Percentiles rank a stretch among this genome's conserved stretches.
Evolutionary conservation across 2,888 invertebrate species (phyloP).

Genomic region (Leptinotarsa juncta): DNA sequence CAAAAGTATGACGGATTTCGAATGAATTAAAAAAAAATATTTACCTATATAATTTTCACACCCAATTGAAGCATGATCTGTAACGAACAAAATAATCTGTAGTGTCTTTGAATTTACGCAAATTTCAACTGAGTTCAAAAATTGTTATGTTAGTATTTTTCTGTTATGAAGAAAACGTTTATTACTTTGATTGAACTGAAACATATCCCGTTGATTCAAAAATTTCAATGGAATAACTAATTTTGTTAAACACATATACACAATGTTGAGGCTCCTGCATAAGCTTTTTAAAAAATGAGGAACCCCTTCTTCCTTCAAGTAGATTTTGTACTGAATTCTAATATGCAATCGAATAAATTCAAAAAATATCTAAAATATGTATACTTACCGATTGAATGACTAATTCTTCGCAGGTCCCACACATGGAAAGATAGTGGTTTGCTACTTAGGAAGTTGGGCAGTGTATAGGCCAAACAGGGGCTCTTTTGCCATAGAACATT

Average conservation of each 20-base stretch:
- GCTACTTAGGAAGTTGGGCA: conserved; percentile 85
- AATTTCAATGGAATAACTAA: too few species aligned
- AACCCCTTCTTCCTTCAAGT: too few species aligned
- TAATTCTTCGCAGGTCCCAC: conserved; percentile 69
- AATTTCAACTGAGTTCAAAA: background rate
- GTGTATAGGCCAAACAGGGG: conserved; percentile 77
- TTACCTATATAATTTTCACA: background rate
- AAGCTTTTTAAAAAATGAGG: too few species aligned
- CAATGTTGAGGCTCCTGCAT: too few species aligned
- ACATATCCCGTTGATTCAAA: too few species aligned
- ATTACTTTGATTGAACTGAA: too few species aligned
- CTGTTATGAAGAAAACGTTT: too few species aligned
- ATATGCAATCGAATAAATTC: too few species aligned
- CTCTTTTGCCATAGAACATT: conserved; percentile 74
- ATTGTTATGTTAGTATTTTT: too few species aligned
- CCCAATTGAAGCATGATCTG: background rate
- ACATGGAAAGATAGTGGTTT: conserved; percentile 82
- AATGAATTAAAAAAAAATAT: background rate
- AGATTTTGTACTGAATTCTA: too few species aligned
- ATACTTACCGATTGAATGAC: background rate
- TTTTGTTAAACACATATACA: too few species aligned
- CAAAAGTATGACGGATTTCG: background rate
- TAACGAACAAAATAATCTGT: background rate
- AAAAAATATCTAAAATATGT: too few species aligned
- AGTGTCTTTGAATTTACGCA: background rate